A percentile compares a stretch with the other conserved stretches of the same genome.
Conservation (phyloP, 2,888 invertebrate genomes). For the Drosophila quinaria region DNA sequence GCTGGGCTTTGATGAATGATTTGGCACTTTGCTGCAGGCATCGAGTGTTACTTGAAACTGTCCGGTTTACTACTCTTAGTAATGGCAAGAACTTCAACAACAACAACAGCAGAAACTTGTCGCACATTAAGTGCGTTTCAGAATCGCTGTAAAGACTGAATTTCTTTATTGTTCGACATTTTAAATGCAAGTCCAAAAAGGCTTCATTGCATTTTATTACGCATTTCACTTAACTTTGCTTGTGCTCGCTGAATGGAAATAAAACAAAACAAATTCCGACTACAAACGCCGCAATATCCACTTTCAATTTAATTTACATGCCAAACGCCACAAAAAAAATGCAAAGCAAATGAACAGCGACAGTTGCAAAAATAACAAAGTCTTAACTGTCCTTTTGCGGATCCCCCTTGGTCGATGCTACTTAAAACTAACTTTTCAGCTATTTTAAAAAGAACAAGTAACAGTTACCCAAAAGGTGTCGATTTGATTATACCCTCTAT, state of each 20-base stretch:
- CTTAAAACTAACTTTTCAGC: slow-evolving; percentile 77
- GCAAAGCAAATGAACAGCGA: slow-evolving; percentile 75
- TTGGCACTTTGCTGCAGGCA: slow-evolving; percentile 70
- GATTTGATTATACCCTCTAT: not conserved
- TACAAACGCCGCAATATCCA: slow-evolving; percentile 66
- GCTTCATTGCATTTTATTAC: slow-evolving; percentile 39
- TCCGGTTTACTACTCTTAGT: slow-evolving; percentile 22
- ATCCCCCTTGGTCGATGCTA: slow-evolving; percentile 43
- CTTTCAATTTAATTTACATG: slow-evolving; percentile 78
- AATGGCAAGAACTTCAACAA: slow-evolving; percentile 7
- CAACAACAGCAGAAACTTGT: slow-evolving; percentile 48
- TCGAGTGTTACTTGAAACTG: slow-evolving; percentile 58
- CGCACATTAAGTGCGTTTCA: slow-evolving; percentile 50
- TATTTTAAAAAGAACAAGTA: slow-evolving; percentile 56
- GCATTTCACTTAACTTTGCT: slow-evolving; percentile 21
- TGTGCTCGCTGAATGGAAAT: slow-evolving; percentile 11
- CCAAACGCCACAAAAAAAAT: slow-evolving; percentile 64
- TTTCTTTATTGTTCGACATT: slow-evolving; percentile 11
- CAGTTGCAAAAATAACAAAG: slow-evolving; percentile 70
- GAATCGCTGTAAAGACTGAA: slow-evolving; percentile 24
- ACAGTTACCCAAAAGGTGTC: not conserved
- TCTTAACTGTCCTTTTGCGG: slow-evolving; percentile 19
- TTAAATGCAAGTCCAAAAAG: slow-evolving; percentile 26
- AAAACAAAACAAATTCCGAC: slow-evolving; percentile 35
- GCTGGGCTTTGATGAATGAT: slow-evolving; percentile 76